A percentile compares a stretch with the other conserved stretches of the same genome.
phyloP scores from a whole-genome alignment of 30 jellyfish, hydroid and myxozoan species.

The Phacellophora camtschatica region DNA sequence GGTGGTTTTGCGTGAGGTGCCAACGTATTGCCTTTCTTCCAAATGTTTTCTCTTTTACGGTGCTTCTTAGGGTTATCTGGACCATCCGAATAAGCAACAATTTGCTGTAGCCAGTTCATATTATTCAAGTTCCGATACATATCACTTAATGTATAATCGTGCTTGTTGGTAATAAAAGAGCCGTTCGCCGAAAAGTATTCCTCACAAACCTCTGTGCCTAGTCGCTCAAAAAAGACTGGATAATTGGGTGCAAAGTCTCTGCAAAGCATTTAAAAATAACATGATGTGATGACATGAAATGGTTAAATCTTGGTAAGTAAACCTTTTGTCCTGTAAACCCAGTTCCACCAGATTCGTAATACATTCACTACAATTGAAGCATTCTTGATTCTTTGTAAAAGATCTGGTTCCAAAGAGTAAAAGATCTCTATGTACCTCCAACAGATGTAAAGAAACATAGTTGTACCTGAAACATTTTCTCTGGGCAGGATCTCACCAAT shows the following conservation, averaged over 20 bases:
- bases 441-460: neutral
- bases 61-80: conserved; percentile 28
- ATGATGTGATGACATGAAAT: conserved; percentile 26
- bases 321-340: conserved; percentile 4
- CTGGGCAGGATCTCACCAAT: neutral
- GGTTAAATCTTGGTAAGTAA: neutral
- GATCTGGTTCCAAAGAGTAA: neutral
- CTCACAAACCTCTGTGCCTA: conserved; percentile 31
- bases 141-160: conserved; percentile 6
- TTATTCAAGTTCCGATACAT: conserved; percentile 14
- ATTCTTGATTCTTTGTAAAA: neutral
- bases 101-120: conserved; percentile 8
- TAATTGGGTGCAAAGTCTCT: conserved; percentile 25
- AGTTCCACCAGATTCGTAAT: conserved; percentile 16
- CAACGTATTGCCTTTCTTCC: neutral
- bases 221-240: conserved; percentile 13
- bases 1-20: conserved; percentile 9
- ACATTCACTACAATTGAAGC: conserved; percentile 4
- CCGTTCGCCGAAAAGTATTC: conserved; percentile 19
- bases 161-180: conserved; percentile 3
- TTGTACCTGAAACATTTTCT: conserved; percentile 8
- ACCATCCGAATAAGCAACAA: conserved; percentile 11
- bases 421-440: neutral
- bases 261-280: neutral
- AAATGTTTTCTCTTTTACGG: conserved; percentile 15